Evolutionary conservation across 2,113 vertebrate species (phyloP), one percentile per base, ranked within the genome.

Genomic region (Heteronetta atricapilla): DNA sequence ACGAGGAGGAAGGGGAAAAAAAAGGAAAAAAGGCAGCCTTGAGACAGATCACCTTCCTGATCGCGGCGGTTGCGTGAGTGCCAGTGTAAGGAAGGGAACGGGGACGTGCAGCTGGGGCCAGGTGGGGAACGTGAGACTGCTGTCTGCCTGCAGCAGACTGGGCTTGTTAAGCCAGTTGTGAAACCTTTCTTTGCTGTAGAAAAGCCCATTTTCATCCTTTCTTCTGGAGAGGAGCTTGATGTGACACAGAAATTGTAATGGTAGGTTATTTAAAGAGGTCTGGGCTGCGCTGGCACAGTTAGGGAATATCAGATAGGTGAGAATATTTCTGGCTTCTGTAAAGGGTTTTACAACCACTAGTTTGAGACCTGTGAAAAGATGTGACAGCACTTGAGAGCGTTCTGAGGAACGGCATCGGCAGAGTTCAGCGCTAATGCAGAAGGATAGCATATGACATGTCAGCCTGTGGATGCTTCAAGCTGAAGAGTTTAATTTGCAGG

Each of bases 391-490:
- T 60, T 3, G 14, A 36, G 44, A 82, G n/a, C 19, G 0, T 59
- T 68, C 19, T 28, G 1, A 0, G 75, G 52, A 60, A 16, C 23
- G 14, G 42, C 33, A 7, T 26, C 1, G 2, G 53, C 13, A 1
- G 5, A n/a, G 53, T 3, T 62, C 55, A 5, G 66, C 3, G 66
- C 73, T 68, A 1, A 11, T 23, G 70, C 78, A 33, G 69, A 60
- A 78, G 73, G 46, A 53, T 34, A 5, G 72, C 1, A 6, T 8
- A 4, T 6, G 42, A 58, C 20, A 1, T 66, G 33, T 38, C 62
- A 36, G 26, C 63, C 15, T 3, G 3, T 8, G 23, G 80, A 2
- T 16, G 68, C 12, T 58, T 33, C n/a, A 5, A 62, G 50, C 34
- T 7, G 8, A 33, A 2, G 1, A 17, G 7, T 48, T 83, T 50